Evolutionary conservation across 2,888 invertebrate genomes (phyloP), one percentile per base, ranked within the genome.

Genomic region (Pammene fasciana): DNA sequence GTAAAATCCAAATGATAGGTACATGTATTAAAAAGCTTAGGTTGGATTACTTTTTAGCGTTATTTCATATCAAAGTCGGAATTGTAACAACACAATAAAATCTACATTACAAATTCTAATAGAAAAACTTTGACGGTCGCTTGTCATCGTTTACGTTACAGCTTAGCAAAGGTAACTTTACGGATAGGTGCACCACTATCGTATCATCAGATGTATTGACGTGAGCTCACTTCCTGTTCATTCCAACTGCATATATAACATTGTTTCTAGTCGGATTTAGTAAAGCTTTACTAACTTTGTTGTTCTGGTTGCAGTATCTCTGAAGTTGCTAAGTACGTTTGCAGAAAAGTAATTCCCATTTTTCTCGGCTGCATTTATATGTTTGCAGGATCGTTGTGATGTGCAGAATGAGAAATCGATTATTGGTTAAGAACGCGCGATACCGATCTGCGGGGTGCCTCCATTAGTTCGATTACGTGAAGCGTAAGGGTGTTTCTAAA

Each of bases 371-470:
- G 62, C 43, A 68, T 16, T 57, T 11, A 4, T 43, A 64, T 64
- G 43, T 64, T 68, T 48, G 68, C 34, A 62, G 18, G 5, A 41
- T 50, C 14, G n/a, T 50, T 50, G 68, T 78, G 76, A 78, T 78
- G 78, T 78, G 75, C 70, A 68, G 75, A 75, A 78, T 79, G 77
- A 79, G 73, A 77, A 76, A 84, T 84, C 79, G 82, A 81, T 83
- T 79, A 82, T 80, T 80, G 78, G 77, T 79, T 79, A 80, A 81
- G 79, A 79, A 80, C 78, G 78, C 78, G 79, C 76, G 79, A 78
- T 78, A 75, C 75, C 73, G 72, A 77, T 76, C 84, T 68, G 75
- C 82, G 79, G 84, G 83, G 82, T 68, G 82, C 74, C 79, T 77
- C 74, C 76, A 82, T 83, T 79, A 81, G 77, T 52, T 78, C 77